Conservation (phyloP, 2,888 invertebrate species). For the Melipona bicolor region DNA sequence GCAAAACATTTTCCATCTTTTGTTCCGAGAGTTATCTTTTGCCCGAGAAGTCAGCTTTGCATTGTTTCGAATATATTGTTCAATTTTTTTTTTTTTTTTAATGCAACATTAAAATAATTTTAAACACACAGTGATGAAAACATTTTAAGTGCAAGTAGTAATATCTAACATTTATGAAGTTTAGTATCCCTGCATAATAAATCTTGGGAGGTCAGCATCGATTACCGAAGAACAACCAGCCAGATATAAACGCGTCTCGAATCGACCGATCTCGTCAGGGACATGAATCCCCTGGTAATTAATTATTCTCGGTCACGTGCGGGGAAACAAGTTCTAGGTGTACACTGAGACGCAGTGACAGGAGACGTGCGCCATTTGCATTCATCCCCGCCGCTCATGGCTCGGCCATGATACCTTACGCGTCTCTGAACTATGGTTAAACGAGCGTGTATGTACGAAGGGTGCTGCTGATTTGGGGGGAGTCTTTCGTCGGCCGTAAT, state of each 20-base stretch:
- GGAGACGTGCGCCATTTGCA: conserved; percentile 27
- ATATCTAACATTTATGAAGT: background rate
- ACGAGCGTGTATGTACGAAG: background rate
- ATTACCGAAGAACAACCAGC: background rate
- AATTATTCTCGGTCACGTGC: conserved; percentile 35
- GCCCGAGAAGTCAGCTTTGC: background rate
- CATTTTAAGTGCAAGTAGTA: no score
- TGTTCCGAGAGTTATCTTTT: background rate
- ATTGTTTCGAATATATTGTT: background rate
- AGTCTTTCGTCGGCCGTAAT: conserved; percentile 19
- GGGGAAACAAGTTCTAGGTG: conserved; percentile 13
- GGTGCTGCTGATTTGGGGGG: background rate
- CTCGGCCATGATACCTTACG: conserved; percentile 15
- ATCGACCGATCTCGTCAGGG: conserved; percentile 2
- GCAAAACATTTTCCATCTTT: background rate
- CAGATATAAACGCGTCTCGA: background rate
- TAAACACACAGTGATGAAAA: no score
- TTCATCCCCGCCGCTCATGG: conserved; percentile 27
- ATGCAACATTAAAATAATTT: background rate
- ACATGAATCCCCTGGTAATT: conserved; percentile 11
- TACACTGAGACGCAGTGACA: conserved; percentile 1
- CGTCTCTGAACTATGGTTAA: conserved; percentile 24
- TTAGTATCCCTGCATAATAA: background rate
- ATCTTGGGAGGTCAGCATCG: background rate
- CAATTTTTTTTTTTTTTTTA: no score